phyloP scores from a whole-genome alignment of 2,888 invertebrate species.

The Oxytorus armatus region DNA sequence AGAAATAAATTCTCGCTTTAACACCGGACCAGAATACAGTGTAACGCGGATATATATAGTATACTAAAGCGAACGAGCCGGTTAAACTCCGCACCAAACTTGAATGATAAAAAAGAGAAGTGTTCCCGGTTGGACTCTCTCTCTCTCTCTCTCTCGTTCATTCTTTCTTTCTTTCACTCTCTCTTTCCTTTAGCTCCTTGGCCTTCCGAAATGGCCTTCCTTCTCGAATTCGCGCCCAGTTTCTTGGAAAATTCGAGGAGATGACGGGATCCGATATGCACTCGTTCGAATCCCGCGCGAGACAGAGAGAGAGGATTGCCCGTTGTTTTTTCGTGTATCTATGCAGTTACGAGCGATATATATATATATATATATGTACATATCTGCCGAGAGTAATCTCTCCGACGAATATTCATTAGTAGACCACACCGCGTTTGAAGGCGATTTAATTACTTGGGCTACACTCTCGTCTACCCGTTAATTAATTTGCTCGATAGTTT shows the following conservation, averaged over 20 bases:
- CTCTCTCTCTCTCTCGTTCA: background rate
- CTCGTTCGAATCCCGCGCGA: constrained; percentile 51
- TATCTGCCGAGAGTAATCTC: constrained; percentile 64
- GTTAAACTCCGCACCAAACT: constrained; percentile 65
- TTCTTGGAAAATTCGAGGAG: constrained; percentile 71
- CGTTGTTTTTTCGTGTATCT: constrained; percentile 39
- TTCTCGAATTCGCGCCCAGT: constrained; percentile 66
- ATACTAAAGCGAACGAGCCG: constrained; percentile 63
- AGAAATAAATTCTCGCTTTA: constrained; percentile 46
- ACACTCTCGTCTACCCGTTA: constrained; percentile 72
- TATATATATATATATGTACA: too few species aligned
- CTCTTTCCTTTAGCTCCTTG: constrained; percentile 15
- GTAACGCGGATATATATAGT: constrained; percentile 37
- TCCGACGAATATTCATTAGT: constrained; percentile 79
- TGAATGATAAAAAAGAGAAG: constrained; percentile 62
- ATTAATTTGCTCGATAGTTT: constrained; percentile 81
- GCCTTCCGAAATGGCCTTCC: constrained; percentile 40
- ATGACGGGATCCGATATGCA: constrained; percentile 69
- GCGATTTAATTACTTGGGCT: constrained; percentile 79
- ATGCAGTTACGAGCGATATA: constrained; percentile 41
- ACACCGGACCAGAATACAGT: constrained; percentile 21
- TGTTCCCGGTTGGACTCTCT: constrained; percentile 22
- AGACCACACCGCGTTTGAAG: constrained; percentile 77
- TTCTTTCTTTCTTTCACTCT: constrained; percentile 5
- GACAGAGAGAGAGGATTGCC: constrained; percentile 68